A percentile compares a stretch with the other conserved stretches of the same genome.
These are phyloP conservation scores for Autographa pulchrina DNA, from an alignment of 2,888 invertebrate species.

Conservation along the genomic window DNA sequence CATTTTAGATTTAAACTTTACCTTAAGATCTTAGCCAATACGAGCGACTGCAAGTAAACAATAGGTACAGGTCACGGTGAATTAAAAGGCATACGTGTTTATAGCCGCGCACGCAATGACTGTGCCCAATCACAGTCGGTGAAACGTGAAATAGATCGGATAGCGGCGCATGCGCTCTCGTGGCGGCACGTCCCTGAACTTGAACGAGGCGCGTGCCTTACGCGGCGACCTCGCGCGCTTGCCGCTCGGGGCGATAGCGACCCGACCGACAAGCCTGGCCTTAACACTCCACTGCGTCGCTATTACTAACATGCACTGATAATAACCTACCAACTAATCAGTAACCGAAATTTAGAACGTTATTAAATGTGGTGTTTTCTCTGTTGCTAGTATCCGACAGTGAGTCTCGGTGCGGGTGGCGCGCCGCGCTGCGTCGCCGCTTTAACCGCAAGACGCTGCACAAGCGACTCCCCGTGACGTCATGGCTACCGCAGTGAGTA, in stretches of 20 bases:
- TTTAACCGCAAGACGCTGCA: constrained; percentile 92
- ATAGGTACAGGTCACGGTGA: too few relatives aligned
- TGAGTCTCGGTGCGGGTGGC: constrained; percentile 76
- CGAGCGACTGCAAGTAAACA: too few relatives aligned
- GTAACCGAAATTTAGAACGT: neutral
- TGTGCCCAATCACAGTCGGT: constrained; percentile 30
- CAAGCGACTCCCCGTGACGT: constrained; percentile 92
- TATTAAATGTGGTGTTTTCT: constrained; percentile 1
- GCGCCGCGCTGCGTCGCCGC: constrained; percentile 82
- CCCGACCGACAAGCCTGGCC: neutral
- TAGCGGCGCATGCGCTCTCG: constrained; percentile 17
- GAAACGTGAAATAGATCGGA: constrained; percentile 36
- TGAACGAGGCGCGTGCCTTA: constrained; percentile 18
- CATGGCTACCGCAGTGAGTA: constrained; percentile 92
- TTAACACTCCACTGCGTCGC: neutral
- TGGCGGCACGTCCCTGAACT: constrained; percentile 31
- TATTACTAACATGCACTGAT: neutral
- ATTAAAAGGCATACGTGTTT: too few relatives aligned
- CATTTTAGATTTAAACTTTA: too few relatives aligned
- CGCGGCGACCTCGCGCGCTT: constrained; percentile 27
- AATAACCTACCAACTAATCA: neutral
- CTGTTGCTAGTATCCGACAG: constrained; percentile 85
- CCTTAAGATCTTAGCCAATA: too few relatives aligned
- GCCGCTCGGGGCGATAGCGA: neutral
- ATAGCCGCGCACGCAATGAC: constrained; percentile 31